Evolutionary conservation across 2,797 vertebrate species (phyloP).

Genomic region (Sciurus carolinensis): DNA sequence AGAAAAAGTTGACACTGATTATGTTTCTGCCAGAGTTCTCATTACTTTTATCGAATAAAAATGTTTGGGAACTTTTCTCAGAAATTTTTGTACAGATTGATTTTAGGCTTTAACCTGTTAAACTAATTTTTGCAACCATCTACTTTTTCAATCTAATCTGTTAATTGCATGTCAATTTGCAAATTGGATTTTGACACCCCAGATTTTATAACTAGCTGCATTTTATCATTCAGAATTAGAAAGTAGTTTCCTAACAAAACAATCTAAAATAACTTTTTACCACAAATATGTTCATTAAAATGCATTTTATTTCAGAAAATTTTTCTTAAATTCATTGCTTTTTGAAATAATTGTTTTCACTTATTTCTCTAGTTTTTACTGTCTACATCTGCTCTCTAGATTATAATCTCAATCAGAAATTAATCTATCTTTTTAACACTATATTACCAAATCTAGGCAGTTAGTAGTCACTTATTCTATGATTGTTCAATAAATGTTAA

Average conservation of each 20-base stretch:
- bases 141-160: neutral
- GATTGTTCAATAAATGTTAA: neutral
- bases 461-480: neutral
- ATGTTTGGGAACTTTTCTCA: neutral
- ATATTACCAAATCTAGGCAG: neutral
- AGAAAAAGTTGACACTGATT: neutral
- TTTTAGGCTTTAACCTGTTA: neutral
- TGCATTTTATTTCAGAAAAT: neutral
- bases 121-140: neutral
- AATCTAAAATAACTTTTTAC: neutral
- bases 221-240: neutral
- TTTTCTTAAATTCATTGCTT: neutral
- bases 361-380: neutral
- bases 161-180: neutral
- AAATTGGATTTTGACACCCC: neutral
- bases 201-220: neutral
- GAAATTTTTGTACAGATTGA: neutral
- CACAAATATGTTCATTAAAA: neutral
- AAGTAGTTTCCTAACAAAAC: neutral
- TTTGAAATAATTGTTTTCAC: neutral
- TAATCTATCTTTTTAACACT: neutral
- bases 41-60: neutral
- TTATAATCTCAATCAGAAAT: neutral
- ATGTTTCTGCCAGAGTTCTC: neutral
- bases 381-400: neutral